Conservation (phyloP, 2,797 vertebrate genomes). For the Brachyrhaphis roseni region DNA sequence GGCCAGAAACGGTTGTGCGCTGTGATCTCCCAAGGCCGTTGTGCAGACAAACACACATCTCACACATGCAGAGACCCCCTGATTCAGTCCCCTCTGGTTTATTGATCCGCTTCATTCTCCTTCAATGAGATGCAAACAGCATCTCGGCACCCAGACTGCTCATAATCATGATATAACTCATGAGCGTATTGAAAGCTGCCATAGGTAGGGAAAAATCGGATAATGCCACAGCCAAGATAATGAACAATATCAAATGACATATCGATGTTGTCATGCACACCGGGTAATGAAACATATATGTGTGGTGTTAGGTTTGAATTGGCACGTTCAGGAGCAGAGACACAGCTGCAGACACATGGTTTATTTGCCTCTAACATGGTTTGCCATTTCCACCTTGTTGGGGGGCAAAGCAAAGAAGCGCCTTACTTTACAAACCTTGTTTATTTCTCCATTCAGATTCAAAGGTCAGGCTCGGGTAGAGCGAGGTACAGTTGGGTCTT, state of each 20-base stretch:
- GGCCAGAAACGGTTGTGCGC: conserved; percentile 48
- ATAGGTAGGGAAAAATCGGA: conserved; percentile 74
- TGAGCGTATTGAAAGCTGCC: conserved; percentile 60
- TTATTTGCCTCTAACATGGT: conserved; percentile 28
- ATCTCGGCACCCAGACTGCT: conserved; percentile 61
- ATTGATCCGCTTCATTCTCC: conserved; percentile 81
- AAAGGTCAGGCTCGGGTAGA: conserved; percentile 22
- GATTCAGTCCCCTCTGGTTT: conserved; percentile 72
- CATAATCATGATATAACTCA: conserved; percentile 80
- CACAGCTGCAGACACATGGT: conserved; percentile 28
- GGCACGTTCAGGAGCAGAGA: conserved; percentile 22
- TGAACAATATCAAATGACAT: conserved; percentile 77
- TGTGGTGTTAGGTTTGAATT: conserved; percentile 41
- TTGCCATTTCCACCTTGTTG: background rate
- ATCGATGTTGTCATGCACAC: conserved; percentile 70
- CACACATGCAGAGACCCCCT: conserved; percentile 49
- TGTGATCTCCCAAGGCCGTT: conserved; percentile 68
- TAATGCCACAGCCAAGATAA: conserved; percentile 68
- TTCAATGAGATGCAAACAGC: conserved; percentile 80
- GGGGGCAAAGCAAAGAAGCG: background rate
- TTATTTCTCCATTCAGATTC: conserved; percentile 47
- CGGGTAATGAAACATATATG: conserved; percentile 64
- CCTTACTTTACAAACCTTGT: conserved; percentile 47
- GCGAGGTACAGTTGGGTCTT: conserved; percentile 2
- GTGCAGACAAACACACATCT: conserved; percentile 37